Percentiles rank a stretch among this genome's conserved stretches.
Conservation (phyloP, 53 echinoderm and acorn worm species). For the Holothuria leucospilota region DNA sequence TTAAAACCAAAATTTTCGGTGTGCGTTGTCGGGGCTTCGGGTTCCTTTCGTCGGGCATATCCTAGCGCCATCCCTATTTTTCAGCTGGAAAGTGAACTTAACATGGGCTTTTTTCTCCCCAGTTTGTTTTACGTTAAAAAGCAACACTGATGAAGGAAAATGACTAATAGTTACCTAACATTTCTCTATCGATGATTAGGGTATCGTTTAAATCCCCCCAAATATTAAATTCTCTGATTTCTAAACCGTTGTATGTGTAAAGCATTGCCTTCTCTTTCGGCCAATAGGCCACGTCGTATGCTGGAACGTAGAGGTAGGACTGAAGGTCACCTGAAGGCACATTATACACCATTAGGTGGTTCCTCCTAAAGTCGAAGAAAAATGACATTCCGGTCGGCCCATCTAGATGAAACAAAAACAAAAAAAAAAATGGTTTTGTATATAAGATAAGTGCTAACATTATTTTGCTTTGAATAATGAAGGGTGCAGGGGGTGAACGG, state of each 20-base stretch:
- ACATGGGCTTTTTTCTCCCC: too few species aligned
- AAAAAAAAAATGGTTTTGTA: neutral
- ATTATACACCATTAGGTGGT: neutral
- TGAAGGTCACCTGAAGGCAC: slow-evolving; percentile 5
- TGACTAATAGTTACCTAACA: neutral
- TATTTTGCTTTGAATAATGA: too few species aligned
- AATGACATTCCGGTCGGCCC: neutral
- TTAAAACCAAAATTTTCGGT: too few species aligned
- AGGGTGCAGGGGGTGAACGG: too few species aligned
- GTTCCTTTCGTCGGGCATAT: too few species aligned
- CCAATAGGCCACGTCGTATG: slow-evolving; percentile 21
- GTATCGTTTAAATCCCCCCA: slow-evolving; percentile 14
- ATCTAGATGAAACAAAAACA: neutral
- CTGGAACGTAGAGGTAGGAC: neutral
- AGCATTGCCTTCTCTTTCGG: slow-evolving; percentile 9
- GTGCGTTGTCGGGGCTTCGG: too few species aligned
- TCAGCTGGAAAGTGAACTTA: too few species aligned
- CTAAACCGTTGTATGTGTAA: neutral
- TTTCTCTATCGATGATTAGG: neutral
- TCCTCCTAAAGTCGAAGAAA: slow-evolving; percentile 7
- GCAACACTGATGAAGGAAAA: too few species aligned
- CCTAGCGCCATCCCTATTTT: too few species aligned
- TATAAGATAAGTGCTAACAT: too few species aligned
- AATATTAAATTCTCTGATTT: slow-evolving; percentile 5
- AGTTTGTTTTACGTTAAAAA: too few species aligned